Evolutionary conservation across 2,888 invertebrate genomes (phyloP).

Genomic region (Diaphora mendica): DNA sequence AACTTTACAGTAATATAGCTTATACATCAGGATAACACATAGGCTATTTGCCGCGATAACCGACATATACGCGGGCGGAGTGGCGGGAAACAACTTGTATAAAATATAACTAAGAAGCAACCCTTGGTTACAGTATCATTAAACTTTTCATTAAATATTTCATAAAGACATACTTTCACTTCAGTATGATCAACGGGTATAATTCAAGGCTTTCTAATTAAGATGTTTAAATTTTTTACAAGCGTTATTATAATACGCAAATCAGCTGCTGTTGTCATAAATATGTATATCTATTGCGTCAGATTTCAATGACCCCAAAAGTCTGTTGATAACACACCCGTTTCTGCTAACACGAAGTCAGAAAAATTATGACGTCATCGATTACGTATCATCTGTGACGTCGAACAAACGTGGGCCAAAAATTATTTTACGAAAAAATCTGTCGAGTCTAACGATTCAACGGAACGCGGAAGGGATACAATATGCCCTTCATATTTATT

Average conservation of each 20-base stretch:
- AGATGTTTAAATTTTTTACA: neutral
- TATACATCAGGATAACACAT: too few species aligned
- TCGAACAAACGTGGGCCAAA: neutral
- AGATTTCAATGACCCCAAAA: neutral
- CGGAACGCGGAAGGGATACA: slow-evolving; percentile 4
- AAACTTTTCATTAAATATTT: neutral
- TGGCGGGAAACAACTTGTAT: too few species aligned
- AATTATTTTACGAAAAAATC: neutral
- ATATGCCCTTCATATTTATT: neutral
- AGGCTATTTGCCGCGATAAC: too few species aligned
- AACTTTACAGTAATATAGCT: too few species aligned
- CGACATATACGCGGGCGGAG: too few species aligned
- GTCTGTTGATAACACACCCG: neutral
- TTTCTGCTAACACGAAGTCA: neutral
- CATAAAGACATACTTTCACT: neutral
- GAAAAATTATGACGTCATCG: neutral
- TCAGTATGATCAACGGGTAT: neutral
- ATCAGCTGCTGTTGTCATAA: neutral
- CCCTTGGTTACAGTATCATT: neutral
- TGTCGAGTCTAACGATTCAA: neutral
- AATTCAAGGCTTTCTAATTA: neutral
- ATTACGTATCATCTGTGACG: neutral
- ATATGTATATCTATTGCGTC: neutral
- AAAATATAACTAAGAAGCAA: neutral
- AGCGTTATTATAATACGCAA: neutral